Evolutionary conservation across 1,140 invertebrate species (phyloP), one percentile per base, ranked within the genome.

Genomic region (Drosophila kikkawai): DNA sequence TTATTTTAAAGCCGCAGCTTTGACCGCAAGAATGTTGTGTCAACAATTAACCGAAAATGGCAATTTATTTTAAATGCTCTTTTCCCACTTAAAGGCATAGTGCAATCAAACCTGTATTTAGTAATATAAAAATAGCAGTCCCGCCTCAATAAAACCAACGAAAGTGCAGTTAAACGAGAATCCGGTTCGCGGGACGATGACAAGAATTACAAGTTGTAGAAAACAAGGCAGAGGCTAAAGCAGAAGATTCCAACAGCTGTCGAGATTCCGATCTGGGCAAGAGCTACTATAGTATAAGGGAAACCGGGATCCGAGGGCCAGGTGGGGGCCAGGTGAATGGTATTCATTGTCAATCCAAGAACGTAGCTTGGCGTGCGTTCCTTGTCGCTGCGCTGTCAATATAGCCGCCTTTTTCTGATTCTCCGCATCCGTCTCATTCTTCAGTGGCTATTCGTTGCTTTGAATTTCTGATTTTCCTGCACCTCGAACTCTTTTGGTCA

Each of bases 131-230:
- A 73, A 80, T 70, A 70, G 67, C 67, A 29, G 47, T 63, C 17
- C 4, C 67, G 39, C 13, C 17, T 63, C 5, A 71, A 83, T 50
- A 81, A 81, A 84, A 53, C 32, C 65, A 75, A 77, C 36, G 47
- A 81, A 81, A 85, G 78, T 84, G 82, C 78, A 85, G 82, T 84
- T 85, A 78, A 84, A 81, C 42, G 59, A 17, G 78, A 81, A 84
- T 84, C 82, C 82, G 82, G 82, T 84, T 84, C 67, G 42, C 39
- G 42, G 48, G 22, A 15, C 37, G 29, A 19, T 39, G 45, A 44
- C 44, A 51, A 60, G 70, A 74, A 74, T 74, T 51, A 74, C 67
- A 74, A 74, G 70, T 74, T 73, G 67, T 60, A 60, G 42, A 60
- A 51, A 26, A 47, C 19, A 13, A 48, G 50, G 44, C 37, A 29